phyloP scores from a whole-genome alignment of 2,113 vertebrate genomes.

The Odocoileus virginianus region DNA sequence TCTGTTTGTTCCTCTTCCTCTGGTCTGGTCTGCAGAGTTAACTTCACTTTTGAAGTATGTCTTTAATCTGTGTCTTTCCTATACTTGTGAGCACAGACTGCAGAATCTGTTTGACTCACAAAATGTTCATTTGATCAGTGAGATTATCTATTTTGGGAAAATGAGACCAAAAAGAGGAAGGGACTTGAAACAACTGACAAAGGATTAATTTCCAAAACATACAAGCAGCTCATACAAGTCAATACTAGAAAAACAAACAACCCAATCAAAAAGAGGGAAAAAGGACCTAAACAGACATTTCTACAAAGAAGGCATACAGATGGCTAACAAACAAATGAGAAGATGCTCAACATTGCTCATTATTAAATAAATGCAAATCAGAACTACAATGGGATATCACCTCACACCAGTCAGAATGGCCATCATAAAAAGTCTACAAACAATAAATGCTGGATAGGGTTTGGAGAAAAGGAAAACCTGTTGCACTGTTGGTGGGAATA shows the following conservation, averaged over 20 bases:
- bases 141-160: not conserved
- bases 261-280: not conserved
- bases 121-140: not conserved
- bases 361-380: not conserved
- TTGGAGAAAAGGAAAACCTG: not conserved
- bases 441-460: not conserved
- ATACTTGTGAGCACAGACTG: not conserved
- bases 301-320: not conserved
- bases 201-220: not conserved
- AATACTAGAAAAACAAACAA: not conserved
- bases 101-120: not conserved
- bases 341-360: not conserved
- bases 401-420: not conserved
- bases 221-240: not conserved
- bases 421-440: not conserved
- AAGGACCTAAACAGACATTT: not conserved
- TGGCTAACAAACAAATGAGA: not conserved
- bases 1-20: not conserved
- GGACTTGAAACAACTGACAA: not conserved
- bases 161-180: not conserved
- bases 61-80: not conserved
- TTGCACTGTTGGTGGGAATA: not conserved
- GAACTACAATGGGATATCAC: not conserved
- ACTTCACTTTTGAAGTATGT: not conserved
- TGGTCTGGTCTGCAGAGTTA: not conserved